phyloP scores from a whole-genome alignment of 1,140 invertebrate species.

The Streblospio benedicti region DNA sequence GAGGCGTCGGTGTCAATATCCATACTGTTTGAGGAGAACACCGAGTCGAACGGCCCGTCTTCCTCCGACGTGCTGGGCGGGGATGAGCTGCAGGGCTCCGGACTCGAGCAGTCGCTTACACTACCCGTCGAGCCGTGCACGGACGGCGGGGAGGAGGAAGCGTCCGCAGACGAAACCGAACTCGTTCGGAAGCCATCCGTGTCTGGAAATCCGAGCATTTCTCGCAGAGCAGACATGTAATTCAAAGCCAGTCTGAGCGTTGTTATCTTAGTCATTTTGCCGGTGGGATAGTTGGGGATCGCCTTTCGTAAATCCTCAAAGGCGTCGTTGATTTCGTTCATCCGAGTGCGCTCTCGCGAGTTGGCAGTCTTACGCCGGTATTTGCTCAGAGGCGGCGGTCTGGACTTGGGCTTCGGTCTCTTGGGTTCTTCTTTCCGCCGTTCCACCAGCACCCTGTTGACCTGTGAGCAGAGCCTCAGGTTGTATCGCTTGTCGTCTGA shows the following conservation, averaged over 20 bases:
- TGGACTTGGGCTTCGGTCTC: slow-evolving; percentile 55
- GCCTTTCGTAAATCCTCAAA: slow-evolving; percentile 69
- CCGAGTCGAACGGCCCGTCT: too few species aligned
- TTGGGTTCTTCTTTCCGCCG: slow-evolving; percentile 37
- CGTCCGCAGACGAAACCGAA: too few species aligned
- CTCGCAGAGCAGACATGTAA: slow-evolving; percentile 64
- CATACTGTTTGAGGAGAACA: too few species aligned
- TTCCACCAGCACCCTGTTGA: slow-evolving; percentile 50
- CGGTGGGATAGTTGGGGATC: slow-evolving; percentile 52
- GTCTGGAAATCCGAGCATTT: slow-evolving; percentile 44
- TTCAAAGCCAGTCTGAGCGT: slow-evolving; percentile 76
- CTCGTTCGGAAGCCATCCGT: too few species aligned
- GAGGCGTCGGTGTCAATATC: too few species aligned
- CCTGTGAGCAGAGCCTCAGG: slow-evolving; percentile 49
- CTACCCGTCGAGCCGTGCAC: too few species aligned
- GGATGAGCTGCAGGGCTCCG: too few species aligned
- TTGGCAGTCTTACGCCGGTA: slow-evolving; percentile 82
- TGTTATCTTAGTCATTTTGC: slow-evolving; percentile 77
- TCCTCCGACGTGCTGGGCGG: too few species aligned
- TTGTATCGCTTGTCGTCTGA: too few species aligned
- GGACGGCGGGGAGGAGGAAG: too few species aligned
- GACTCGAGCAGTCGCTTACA: too few species aligned
- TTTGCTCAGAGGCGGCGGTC: slow-evolving; percentile 75
- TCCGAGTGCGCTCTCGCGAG: slow-evolving; percentile 70
- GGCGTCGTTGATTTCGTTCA: slow-evolving; percentile 79